phyloP scores from a whole-genome alignment of 2,888 invertebrate species.

The Melanotus villosus region DNA sequence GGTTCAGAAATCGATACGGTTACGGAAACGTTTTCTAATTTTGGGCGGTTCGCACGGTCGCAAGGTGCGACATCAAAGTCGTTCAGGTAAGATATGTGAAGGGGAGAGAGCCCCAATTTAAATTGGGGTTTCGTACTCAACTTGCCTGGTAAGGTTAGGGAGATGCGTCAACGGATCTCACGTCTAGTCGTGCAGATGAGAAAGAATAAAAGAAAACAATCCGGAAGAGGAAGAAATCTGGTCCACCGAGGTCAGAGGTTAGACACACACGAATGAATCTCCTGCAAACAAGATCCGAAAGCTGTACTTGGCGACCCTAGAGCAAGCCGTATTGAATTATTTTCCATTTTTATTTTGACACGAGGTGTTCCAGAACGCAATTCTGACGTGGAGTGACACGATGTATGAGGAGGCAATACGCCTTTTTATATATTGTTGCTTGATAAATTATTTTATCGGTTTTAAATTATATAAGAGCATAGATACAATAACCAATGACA shows the following conservation, averaged over 20 bases:
- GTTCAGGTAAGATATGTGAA: conserved; percentile 41
- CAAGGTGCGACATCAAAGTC: conserved; percentile 50
- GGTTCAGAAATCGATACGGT: conserved; percentile 8
- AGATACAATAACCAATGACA: too few relatives aligned
- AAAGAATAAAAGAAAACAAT: conserved; percentile 50
- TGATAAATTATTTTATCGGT: too few relatives aligned
- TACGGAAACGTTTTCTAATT: conserved; percentile 38
- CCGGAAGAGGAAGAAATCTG: conserved; percentile 60
- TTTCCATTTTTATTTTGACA: conserved; percentile 49
- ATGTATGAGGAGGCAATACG: conserved; percentile 48
- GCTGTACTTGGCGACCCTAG: conserved; percentile 29
- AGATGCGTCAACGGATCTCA: conserved; percentile 47
- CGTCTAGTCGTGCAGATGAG: conserved; percentile 41
- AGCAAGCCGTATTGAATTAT: conserved; percentile 43
- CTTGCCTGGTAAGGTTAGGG: conserved; percentile 40
- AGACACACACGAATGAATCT: conserved; percentile 57
- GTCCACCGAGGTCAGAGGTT: conserved; percentile 56
- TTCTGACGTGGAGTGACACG: conserved; percentile 49
- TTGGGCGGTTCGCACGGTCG: conserved; percentile 58
- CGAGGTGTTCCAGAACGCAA: conserved; percentile 43
- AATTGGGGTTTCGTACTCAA: conserved; percentile 49
- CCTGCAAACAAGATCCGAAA: conserved; percentile 46
- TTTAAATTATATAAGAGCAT: too few relatives aligned
- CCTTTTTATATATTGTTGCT: too few relatives aligned
- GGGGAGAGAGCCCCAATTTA: conserved; percentile 51